phyloP scores from a whole-genome alignment of 2,797 vertebrate species.

The Cyprinodon diabolis region DNA sequence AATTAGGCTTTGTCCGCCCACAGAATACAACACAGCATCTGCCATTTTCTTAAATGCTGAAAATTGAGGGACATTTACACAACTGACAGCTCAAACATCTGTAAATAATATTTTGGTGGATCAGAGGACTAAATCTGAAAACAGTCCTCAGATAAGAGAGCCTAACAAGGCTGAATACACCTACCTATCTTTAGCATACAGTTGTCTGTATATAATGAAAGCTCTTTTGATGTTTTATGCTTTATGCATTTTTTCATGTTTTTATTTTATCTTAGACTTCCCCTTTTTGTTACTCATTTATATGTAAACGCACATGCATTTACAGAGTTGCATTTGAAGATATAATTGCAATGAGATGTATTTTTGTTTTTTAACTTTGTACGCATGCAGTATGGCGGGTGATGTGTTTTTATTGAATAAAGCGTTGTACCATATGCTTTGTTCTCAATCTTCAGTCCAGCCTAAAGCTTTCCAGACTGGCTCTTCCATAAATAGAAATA shows the following conservation, averaged over 20 bases:
- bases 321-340: not conserved
- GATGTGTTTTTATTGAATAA: no score
- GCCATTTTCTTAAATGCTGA: constrained; percentile 9
- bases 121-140: not conserved
- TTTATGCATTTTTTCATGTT: not conserved
- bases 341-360: not conserved
- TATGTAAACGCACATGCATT: not conserved
- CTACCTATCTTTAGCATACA: constrained; percentile 3
- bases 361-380: not conserved
- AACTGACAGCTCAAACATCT: constrained; percentile 2
- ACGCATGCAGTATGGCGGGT: not conserved
- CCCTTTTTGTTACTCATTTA: not conserved
- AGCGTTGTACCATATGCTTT: no score
- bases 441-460: no score
- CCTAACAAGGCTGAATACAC: not conserved
- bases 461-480: no score
- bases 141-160: not conserved
- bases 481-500: no score
- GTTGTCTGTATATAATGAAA: not conserved
- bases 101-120: not conserved
- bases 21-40: constrained; percentile 2
- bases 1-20: constrained; percentile 2
- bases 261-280: not conserved
- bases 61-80: constrained; percentile 5
- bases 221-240: not conserved